These are phyloP conservation scores for Nycticebus coucang DNA, from an alignment of 2,113 vertebrate species.

Conservation along the genomic window DNA sequence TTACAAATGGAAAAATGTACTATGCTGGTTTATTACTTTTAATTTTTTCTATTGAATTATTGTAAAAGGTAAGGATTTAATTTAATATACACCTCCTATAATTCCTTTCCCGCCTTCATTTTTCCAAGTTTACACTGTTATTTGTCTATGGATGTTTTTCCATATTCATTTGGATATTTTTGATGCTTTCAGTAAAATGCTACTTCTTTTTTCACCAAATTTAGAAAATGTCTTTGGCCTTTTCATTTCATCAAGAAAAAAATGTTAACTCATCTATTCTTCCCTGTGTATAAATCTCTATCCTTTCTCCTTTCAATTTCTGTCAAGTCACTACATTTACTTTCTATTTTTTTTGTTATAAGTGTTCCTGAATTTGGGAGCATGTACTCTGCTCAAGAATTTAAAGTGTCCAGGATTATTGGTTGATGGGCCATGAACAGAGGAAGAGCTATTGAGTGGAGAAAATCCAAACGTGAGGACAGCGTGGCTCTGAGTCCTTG, in stretches of 20 bases:
- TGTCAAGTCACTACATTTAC: background rate
- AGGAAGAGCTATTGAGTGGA: background rate
- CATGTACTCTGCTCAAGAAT: background rate
- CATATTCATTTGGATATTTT: background rate
- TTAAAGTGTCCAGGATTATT: background rate
- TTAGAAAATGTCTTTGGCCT: background rate
- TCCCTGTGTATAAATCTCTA: background rate
- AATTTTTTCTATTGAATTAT: background rate
- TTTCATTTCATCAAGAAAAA: background rate
- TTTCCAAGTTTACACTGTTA: background rate
- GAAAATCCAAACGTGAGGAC: background rate
- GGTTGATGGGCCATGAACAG: background rate
- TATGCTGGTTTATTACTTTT: background rate
- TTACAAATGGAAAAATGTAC: too few species aligned
- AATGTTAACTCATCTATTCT: background rate
- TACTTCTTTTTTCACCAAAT: background rate
- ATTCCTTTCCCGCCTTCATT: background rate
- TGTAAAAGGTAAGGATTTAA: background rate
- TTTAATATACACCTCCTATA: background rate
- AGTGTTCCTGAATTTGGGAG: background rate
- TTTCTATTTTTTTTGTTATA: background rate
- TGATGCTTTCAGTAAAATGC: background rate
- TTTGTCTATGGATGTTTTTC: background rate
- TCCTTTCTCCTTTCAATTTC: background rate
- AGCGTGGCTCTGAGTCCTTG: background rate